Conservation (phyloP, 37 sponge, comb jelly and placozoan genomes). For the Axinella damicornis region DNA sequence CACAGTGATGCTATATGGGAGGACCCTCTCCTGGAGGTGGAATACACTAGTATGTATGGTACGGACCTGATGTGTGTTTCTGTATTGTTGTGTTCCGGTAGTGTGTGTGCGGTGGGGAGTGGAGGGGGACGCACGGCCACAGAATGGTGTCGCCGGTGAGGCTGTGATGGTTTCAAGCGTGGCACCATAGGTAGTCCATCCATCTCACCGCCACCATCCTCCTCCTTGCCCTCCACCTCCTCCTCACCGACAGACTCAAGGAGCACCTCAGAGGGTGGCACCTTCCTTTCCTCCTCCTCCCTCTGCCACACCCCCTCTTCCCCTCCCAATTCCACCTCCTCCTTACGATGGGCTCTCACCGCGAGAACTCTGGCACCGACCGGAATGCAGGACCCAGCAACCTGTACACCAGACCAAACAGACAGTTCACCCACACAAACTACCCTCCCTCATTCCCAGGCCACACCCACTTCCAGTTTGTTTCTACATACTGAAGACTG, state of each 20-base stretch:
- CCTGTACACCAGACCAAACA: no score
- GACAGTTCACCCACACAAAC: no score
- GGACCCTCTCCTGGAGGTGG: no score
- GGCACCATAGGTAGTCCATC: background rate
- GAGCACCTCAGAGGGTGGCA: background rate
- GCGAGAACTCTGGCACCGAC: conserved; percentile 7
- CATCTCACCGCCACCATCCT: background rate
- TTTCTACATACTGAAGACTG: no score
- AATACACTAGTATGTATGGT: no score
- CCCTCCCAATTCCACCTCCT: background rate
- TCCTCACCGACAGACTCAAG: background rate
- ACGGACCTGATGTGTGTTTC: background rate
- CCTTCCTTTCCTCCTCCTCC: no score
- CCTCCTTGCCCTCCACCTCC: background rate
- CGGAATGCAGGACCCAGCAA: background rate
- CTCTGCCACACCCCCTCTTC: no score
- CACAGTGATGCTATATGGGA: no score
- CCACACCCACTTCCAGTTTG: no score
- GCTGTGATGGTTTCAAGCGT: background rate
- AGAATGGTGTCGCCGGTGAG: background rate
- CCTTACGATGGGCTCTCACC: background rate
- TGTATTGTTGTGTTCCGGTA: background rate
- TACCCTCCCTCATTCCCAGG: no score
- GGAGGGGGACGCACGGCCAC: background rate
- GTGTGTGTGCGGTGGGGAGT: background rate